phyloP scores from a whole-genome alignment of 2,797 vertebrate genomes.

The Poeciliopsis infans region DNA sequence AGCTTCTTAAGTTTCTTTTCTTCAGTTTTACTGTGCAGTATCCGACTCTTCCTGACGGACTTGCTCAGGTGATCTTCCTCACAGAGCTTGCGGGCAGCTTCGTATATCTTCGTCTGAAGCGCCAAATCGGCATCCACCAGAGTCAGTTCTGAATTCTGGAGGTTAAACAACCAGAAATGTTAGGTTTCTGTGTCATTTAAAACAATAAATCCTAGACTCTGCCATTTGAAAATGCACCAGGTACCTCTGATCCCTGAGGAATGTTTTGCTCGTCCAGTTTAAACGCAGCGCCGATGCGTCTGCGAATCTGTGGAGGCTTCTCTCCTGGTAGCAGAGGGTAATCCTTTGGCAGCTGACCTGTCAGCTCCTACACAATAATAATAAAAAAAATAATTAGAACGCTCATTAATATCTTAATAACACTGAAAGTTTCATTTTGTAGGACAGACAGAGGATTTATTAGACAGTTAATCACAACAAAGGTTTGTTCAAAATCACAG shows the following conservation, averaged over 20 bases:
- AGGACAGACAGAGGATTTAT: neutral
- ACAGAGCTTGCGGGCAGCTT: conserved; percentile 85
- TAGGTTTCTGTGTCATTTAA: neutral
- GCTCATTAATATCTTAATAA: conserved; percentile 10
- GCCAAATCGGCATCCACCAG: conserved; percentile 85
- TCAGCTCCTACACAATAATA: conserved; percentile 85
- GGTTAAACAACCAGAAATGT: conserved; percentile 5
- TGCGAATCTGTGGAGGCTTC: conserved; percentile 86
- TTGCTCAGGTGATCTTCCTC: conserved; percentile 84
- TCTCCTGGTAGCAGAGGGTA: conserved; percentile 89
- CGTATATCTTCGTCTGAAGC: conserved; percentile 90
- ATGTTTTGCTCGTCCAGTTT: conserved; percentile 87
- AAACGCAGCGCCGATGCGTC: conserved; percentile 89
- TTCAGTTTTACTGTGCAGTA: conserved; percentile 81
- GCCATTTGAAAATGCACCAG: neutral
- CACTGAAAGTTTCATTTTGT: conserved; percentile 9
- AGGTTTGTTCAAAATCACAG: conserved; percentile 7
- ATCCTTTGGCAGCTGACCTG: conserved; percentile 84
- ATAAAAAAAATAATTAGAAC: conserved; percentile 18
- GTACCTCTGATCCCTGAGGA: conserved; percentile 80
- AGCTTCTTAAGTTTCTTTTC: conserved; percentile 88
- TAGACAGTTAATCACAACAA: conserved; percentile 23
- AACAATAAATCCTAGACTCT: neutral
- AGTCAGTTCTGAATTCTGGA: conserved; percentile 84
- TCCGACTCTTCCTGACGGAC: conserved; percentile 83